These are phyloP conservation scores for Callionymus lyra DNA, from an alignment of 2,113 vertebrate species.

Conservation along the genomic window DNA sequence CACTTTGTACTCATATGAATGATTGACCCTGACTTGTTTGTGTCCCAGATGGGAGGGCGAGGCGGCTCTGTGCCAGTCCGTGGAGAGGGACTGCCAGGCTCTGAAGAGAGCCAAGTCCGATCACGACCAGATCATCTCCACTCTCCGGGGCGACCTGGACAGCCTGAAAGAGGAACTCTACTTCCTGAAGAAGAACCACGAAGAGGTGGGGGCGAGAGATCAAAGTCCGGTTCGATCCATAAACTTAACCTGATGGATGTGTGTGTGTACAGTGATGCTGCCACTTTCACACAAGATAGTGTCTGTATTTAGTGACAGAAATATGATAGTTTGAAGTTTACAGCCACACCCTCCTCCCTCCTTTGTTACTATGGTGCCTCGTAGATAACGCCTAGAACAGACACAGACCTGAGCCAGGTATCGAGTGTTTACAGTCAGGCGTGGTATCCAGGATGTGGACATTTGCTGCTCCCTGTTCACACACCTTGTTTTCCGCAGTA, in stretches of 20 bases:
- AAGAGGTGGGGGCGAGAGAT: constrained; percentile 69
- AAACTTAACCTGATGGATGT: not conserved
- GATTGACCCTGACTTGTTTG: not conserved
- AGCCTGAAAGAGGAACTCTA: constrained; percentile 82
- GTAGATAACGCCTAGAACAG: constrained; percentile 19
- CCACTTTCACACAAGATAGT: not conserved
- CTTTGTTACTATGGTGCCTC: constrained; percentile 12
- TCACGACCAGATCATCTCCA: constrained; percentile 73
- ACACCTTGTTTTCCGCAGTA: not conserved
- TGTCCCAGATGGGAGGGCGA: constrained; percentile 75
- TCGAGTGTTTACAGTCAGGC: constrained; percentile 46
- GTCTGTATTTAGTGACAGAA: constrained; percentile 16
- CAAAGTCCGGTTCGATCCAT: no score
- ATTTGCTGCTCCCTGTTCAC: not conserved
- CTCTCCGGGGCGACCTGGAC: constrained; percentile 78
- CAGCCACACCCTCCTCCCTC: constrained; percentile 32
- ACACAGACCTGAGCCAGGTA: constrained; percentile 1
- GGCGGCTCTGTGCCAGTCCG: constrained; percentile 70
- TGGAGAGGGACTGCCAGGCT: constrained; percentile 80
- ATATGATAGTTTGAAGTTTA: constrained; percentile 24
- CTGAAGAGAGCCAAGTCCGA: constrained; percentile 75
- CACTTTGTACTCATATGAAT: no score
- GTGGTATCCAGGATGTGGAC: constrained; percentile 46
- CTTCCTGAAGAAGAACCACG: constrained; percentile 81
- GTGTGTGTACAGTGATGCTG: not conserved